These are phyloP conservation scores for Mugil cephalus DNA, from an alignment of 2,113 vertebrate genomes.

Conservation along the genomic window DNA sequence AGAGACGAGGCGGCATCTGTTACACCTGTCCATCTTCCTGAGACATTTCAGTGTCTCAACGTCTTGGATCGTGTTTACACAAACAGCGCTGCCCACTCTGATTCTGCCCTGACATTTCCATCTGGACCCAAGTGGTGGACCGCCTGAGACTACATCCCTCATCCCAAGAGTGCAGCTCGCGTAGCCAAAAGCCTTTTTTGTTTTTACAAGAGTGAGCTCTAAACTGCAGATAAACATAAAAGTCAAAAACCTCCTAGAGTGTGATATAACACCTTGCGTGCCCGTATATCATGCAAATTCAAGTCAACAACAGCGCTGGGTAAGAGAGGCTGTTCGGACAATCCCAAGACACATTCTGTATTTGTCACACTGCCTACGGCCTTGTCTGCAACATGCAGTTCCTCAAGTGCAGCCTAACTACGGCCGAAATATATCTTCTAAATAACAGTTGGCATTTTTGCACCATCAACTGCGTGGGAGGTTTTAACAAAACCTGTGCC, in stretches of 20 bases:
- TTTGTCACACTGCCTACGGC: slow-evolving; percentile 1
- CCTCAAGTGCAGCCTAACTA: neutral
- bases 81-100: slow-evolving; percentile 10
- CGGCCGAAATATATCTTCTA: neutral
- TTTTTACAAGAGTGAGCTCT: neutral
- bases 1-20: slow-evolving; percentile 10
- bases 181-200: neutral
- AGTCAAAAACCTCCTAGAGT: neutral
- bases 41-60: neutral
- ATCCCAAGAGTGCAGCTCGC: slow-evolving; percentile 7
- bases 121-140: neutral
- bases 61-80: slow-evolving; percentile 6
- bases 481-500: slow-evolving; percentile 48
- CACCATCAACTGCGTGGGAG: slow-evolving; percentile 48
- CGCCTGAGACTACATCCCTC: neutral
- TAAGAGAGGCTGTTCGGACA: slow-evolving; percentile 15
- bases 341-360: slow-evolving; percentile 4
- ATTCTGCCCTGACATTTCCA: neutral
- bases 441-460: slow-evolving; percentile 36
- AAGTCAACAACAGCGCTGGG: slow-evolving; percentile 2
- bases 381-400: neutral
- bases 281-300: slow-evolving; percentile 14
- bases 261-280: slow-evolving; percentile 2
- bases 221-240: neutral
- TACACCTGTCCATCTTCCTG: neutral